Evolutionary conservation across 2,888 invertebrate genomes (phyloP).

Genomic region (Marronus borbonicus): DNA sequence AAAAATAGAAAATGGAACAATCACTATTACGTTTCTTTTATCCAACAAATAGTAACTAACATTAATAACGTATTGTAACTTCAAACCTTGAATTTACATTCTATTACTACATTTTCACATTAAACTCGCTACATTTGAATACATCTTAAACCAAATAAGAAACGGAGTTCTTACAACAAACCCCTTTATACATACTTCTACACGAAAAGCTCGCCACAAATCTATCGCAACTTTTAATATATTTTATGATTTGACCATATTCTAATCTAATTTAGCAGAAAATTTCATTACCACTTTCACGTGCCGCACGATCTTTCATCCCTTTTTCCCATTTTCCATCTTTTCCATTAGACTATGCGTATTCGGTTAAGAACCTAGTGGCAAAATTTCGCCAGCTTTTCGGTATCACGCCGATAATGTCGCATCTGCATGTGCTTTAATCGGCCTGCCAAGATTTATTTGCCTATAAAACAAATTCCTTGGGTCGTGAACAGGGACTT

Average conservation of each 20-base stretch:
- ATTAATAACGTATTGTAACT: no score
- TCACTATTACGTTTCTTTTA: no score
- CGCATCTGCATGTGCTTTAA: slow-evolving; percentile 68
- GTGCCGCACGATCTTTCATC: not conserved
- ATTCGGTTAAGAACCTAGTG: slow-evolving; percentile 61
- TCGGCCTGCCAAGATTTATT: slow-evolving; percentile 67
- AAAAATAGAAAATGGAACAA: no score
- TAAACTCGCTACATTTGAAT: no score
- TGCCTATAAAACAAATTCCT: slow-evolving; percentile 69
- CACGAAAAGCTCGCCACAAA: not conserved
- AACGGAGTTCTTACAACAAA: no score
- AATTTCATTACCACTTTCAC: slow-evolving; percentile 37
- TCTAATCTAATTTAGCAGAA: slow-evolving; percentile 38
- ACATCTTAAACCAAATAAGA: no score
- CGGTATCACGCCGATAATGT: slow-evolving; percentile 60
- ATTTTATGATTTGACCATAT: slow-evolving; percentile 37
- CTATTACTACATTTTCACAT: no score
- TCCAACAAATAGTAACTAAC: no score
- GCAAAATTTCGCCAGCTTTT: slow-evolving; percentile 64
- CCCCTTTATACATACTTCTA: no score
- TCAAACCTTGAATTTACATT: no score
- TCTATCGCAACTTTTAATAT: slow-evolving; percentile 18
- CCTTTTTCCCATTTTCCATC: not conserved
- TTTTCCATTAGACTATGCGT: slow-evolving; percentile 57
- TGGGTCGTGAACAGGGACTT: slow-evolving; percentile 67